Percentiles rank a stretch among this genome's conserved stretches.
phyloP scores from a whole-genome alignment of 2,888 invertebrate species.

The Pristionchus mayeri region DNA sequence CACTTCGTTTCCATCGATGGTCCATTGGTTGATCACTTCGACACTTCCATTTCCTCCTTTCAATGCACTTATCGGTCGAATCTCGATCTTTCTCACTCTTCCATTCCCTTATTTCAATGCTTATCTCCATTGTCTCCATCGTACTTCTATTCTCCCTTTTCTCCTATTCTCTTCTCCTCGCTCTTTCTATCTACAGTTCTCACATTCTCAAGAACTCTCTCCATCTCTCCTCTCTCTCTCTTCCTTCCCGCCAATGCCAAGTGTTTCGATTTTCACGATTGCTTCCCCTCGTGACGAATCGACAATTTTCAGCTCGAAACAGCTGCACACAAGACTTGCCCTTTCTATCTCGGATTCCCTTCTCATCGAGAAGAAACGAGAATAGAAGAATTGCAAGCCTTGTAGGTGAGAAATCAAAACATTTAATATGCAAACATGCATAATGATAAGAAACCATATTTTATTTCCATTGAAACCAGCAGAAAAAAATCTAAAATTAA shows the following conservation, averaged over 20 bases:
- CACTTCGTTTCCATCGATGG: not conserved
- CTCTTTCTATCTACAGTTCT: not conserved
- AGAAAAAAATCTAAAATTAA: not conserved
- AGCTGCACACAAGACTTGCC: conserved; percentile 37
- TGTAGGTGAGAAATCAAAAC: not conserved
- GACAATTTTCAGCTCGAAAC: conserved; percentile 9
- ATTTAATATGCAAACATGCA: no score
- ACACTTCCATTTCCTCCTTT: not conserved
- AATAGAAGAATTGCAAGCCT: not conserved
- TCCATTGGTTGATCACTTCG: not conserved
- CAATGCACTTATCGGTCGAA: not conserved
- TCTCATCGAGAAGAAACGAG: not conserved
- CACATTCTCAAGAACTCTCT: conserved; percentile 27
- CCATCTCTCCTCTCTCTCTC: conserved; percentile 25
- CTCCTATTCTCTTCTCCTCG: not conserved
- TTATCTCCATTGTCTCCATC: conserved; percentile 37
- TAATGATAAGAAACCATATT: no score
- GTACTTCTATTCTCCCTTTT: conserved; percentile 16
- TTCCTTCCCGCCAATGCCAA: not conserved
- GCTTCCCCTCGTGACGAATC: conserved; percentile 22
- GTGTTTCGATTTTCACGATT: conserved; percentile 46
- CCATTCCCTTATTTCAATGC: not conserved
- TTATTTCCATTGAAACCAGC: no score
- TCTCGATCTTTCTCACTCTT: not conserved
- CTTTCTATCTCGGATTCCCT: conserved; percentile 10